These are phyloP conservation scores for Asarcornis scutulata DNA, from an alignment of 2,113 vertebrate species.

Conservation along the genomic window DNA sequence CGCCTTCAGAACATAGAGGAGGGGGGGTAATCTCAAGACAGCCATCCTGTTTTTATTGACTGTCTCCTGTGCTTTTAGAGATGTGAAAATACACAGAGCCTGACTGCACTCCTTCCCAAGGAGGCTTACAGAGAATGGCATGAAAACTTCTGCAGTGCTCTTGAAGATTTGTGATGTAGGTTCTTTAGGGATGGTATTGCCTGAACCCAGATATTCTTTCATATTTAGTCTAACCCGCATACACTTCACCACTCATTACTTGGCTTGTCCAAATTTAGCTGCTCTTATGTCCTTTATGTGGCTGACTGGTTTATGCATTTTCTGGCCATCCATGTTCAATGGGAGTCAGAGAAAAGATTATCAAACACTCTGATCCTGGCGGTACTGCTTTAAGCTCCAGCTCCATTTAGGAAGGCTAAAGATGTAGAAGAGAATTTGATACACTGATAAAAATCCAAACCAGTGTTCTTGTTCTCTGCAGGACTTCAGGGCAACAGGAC, in stretches of 20 bases:
- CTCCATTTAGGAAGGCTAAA: background rate
- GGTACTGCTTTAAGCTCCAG: background rate
- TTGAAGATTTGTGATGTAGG: background rate
- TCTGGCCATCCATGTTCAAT: background rate
- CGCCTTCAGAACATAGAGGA: constrained; percentile 49
- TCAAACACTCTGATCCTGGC: background rate
- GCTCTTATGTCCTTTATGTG: background rate
- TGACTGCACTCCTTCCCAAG: constrained; percentile 44
- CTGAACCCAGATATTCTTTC: background rate
- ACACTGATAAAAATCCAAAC: background rate
- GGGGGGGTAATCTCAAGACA: constrained; percentile 72
- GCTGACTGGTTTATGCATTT: background rate
- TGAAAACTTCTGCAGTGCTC: background rate
- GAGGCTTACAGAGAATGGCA: background rate
- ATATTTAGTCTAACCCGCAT: background rate
- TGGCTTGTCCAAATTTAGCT: background rate
- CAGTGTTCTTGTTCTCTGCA: background rate
- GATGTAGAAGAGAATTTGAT: background rate
- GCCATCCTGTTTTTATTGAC: constrained; percentile 72
- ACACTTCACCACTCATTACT: fast-evolving
- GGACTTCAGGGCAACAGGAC: background rate
- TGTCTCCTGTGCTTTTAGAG: constrained; percentile 61
- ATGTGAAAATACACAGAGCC: constrained; percentile 53
- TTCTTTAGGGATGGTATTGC: background rate
- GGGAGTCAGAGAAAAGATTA: background rate